Percentiles rank a stretch among this genome's conserved stretches.
Evolutionary conservation across 2,888 invertebrate species (phyloP).

Genomic region (Arenicola marina): DNA sequence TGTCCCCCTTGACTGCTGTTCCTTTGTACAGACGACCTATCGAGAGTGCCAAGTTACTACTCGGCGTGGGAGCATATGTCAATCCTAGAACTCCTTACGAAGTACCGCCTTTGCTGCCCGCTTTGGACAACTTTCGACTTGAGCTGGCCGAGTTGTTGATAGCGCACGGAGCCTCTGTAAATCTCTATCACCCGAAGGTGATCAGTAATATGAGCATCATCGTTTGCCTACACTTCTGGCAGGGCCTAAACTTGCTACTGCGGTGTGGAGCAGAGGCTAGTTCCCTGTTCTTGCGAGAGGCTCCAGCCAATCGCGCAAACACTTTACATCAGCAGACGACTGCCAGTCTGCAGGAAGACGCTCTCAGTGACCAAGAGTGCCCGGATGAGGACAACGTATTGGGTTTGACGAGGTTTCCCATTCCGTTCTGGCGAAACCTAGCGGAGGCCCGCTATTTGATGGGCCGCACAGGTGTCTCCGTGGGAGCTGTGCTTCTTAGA

Average conservation of each 20-base stretch:
- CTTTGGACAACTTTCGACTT: slow-evolving; percentile 32
- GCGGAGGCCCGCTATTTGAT: slow-evolving; percentile 4
- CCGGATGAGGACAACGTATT: slow-evolving; percentile 17
- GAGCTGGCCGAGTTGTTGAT: slow-evolving; percentile 39
- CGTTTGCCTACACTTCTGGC: slow-evolving; percentile 17
- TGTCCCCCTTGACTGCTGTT: slow-evolving; percentile 20
- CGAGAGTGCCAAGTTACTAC: slow-evolving; percentile 35
- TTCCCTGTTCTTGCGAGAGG: slow-evolving; percentile 6
- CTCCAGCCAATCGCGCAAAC: not conserved
- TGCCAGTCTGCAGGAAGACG: not conserved
- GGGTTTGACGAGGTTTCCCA: not conserved
- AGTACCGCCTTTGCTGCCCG: slow-evolving; percentile 43
- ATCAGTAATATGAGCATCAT: slow-evolving; percentile 40
- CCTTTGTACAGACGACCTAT: slow-evolving; percentile 31
- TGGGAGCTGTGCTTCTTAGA: slow-evolving; percentile 13
- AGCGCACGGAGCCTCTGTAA: slow-evolving; percentile 38
- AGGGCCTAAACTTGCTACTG: slow-evolving; percentile 20
- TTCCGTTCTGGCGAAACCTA: slow-evolving; percentile 11
- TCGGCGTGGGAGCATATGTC: slow-evolving; percentile 37
- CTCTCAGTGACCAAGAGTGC: not conserved
- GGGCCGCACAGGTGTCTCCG: slow-evolving; percentile 3
- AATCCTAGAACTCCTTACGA: slow-evolving; percentile 33
- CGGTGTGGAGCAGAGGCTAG: slow-evolving; percentile 22
- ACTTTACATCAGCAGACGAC: not conserved
- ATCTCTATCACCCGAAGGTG: slow-evolving; percentile 39